Conservation (phyloP, 2,888 invertebrate species). For the Monochamus alternatus region DNA sequence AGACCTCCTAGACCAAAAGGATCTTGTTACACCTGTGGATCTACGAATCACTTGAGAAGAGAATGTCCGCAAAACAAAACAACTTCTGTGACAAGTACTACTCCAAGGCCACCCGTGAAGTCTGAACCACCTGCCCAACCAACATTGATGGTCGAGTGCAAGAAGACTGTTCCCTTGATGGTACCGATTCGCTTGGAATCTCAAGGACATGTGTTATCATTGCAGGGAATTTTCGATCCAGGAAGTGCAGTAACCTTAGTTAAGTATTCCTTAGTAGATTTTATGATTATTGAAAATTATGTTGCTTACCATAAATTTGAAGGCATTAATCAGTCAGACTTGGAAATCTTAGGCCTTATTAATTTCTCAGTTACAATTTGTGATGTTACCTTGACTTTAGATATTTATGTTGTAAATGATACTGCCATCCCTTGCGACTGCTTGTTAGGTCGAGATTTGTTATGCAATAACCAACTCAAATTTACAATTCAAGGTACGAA, state of each 20-base stretch:
- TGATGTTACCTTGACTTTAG: not conserved
- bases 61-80: slow-evolving; percentile 13
- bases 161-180: not conserved
- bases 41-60: slow-evolving; percentile 7
- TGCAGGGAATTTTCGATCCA: not conserved
- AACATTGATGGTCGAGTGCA: not conserved
- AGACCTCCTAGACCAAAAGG: slow-evolving; percentile 4
- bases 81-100: not conserved
- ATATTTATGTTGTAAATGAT: not conserved
- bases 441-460: no score
- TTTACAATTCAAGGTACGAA: no score
- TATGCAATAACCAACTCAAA: no score
- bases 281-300: not conserved
- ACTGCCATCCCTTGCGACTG: not conserved
- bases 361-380: not conserved
- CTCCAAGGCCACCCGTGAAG: not conserved
- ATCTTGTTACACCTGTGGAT: slow-evolving; percentile 28
- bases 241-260: not conserved
- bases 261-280: not conserved
- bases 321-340: not conserved
- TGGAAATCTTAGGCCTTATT: not conserved
- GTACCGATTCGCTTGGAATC: not conserved
- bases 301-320: not conserved
- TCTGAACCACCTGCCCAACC: not conserved
- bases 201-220: not conserved